Evolutionary conservation across 2,797 vertebrate genomes (phyloP), one percentile per base, ranked within the genome.

Genomic region (Percopsis omiscomaycus): DNA sequence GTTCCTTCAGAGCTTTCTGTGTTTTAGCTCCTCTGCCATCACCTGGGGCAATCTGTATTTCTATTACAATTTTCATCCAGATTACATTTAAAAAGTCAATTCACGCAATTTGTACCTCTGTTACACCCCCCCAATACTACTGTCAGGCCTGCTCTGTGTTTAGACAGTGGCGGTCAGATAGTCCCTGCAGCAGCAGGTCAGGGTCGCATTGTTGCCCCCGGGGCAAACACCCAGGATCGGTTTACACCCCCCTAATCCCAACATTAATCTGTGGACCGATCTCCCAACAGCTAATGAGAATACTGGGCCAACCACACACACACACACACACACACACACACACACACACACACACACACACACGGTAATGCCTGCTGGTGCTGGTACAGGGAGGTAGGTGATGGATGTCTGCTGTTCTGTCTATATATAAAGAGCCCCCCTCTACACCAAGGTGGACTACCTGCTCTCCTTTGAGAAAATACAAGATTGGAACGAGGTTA

Each of bases 251-350:
- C 61, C 73, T 70, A 82, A 85, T 76, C 78, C 79, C 46, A 64
- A 81, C 86, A 75, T 83, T 81, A 80, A 87, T 80, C 82, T 54
- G 57, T 58, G 69, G 77, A 64, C 51, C 61, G 68, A 87, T 77
- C 78, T 8, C 61, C 4, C 59, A 62, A 44, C 3, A 68, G 74
- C 49, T 64, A 84, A 84, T 81, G 69, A 68, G 70, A 78, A 75
- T 54, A 64, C 15, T 3, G 49, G 73, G 61, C 13, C 27, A 5
- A 5, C 29, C 11, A 37, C 32, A 37, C 32, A 37, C 32, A 37
- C 22, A 22, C 22, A 22, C 22, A 22, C 22, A 22, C 22, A 22
- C 22, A 22, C 22, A 22, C 22, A 22, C 22, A 22, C 22, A 22
- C 22, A 22, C 22, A 22, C 1, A 22, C 1, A 22, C 22, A 22